phyloP scores from a whole-genome alignment of 1,140 invertebrate species.

The Portunus trituberculatus region DNA sequence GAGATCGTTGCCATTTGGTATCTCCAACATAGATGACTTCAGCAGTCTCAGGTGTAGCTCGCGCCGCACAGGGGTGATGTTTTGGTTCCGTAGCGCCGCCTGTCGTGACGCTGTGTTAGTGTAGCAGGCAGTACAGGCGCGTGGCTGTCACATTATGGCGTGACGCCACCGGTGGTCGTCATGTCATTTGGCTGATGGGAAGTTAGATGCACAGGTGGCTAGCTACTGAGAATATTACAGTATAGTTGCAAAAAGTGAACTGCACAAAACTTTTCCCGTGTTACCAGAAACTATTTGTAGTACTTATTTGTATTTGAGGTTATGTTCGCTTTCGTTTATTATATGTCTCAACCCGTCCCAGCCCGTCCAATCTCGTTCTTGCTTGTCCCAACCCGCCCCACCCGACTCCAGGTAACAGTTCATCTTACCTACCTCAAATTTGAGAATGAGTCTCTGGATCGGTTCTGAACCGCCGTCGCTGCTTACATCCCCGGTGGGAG shows the following conservation, averaged over 20 bases:
- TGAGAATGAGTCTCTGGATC: constrained; percentile 35
- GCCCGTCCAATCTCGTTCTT: too few species aligned
- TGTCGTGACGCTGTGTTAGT: neutral
- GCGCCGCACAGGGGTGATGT: constrained; percentile 38
- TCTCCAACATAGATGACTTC: constrained; percentile 37
- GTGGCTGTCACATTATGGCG: neutral
- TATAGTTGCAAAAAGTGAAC: too few species aligned
- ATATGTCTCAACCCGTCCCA: neutral
- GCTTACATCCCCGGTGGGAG: constrained; percentile 28
- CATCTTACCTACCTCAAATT: constrained; percentile 59
- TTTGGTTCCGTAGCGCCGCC: constrained; percentile 3
- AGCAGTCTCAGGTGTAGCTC: constrained; percentile 66
- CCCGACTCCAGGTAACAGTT: neutral
- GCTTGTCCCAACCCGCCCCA: neutral
- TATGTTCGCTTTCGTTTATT: neutral
- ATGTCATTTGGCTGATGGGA: neutral
- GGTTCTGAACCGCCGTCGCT: constrained; percentile 42
- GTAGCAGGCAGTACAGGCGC: neutral
- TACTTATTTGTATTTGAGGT: neutral
- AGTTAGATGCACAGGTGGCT: neutral
- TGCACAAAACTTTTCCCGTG: neutral
- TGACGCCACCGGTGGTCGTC: neutral
- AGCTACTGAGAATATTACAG: too few species aligned
- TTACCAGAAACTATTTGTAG: neutral
- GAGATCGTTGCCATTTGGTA: neutral